These are phyloP conservation scores for Melolontha melolontha DNA, from an alignment of 2,888 invertebrate species.

Conservation along the genomic window DNA sequence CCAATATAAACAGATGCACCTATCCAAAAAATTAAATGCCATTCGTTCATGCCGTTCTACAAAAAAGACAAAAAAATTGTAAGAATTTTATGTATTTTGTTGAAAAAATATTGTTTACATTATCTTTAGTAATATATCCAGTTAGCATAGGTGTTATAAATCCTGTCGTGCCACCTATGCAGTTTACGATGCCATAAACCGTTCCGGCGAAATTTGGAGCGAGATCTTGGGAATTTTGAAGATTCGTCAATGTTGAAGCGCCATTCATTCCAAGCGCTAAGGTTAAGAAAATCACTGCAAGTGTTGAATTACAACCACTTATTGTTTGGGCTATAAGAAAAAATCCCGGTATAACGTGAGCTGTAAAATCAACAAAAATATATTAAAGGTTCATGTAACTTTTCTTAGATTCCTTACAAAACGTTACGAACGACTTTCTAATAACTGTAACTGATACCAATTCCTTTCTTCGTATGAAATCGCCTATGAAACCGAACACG, in stretches of 20 bases:
- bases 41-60: slow-evolving; percentile 82
- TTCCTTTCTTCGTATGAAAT: slow-evolving; percentile 69
- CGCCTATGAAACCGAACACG: slow-evolving; percentile 78
- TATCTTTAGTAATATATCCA: slow-evolving; percentile 66
- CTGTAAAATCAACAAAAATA: slow-evolving; percentile 52
- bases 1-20: slow-evolving; percentile 78
- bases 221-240: slow-evolving; percentile 73
- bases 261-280: slow-evolving; percentile 74
- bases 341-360: slow-evolving; percentile 67
- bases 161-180: slow-evolving; percentile 77
- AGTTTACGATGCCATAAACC: slow-evolving; percentile 80
- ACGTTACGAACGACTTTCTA: slow-evolving; percentile 75
- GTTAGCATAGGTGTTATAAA: slow-evolving; percentile 79
- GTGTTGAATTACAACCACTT: slow-evolving; percentile 73
- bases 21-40: slow-evolving; percentile 80
- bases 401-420: slow-evolving; percentile 68
- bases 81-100: background rate
- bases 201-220: slow-evolving; percentile 81
- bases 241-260: slow-evolving; percentile 62
- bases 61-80: slow-evolving; percentile 50
- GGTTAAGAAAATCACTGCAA: slow-evolving; percentile 75
- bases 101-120: slow-evolving; percentile 51
- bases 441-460: slow-evolving; percentile 69
- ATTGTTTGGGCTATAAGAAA: slow-evolving; percentile 69
- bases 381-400: background rate